phyloP scores from a whole-genome alignment of 2,888 invertebrate genomes.

The Notodonta dromedarius region DNA sequence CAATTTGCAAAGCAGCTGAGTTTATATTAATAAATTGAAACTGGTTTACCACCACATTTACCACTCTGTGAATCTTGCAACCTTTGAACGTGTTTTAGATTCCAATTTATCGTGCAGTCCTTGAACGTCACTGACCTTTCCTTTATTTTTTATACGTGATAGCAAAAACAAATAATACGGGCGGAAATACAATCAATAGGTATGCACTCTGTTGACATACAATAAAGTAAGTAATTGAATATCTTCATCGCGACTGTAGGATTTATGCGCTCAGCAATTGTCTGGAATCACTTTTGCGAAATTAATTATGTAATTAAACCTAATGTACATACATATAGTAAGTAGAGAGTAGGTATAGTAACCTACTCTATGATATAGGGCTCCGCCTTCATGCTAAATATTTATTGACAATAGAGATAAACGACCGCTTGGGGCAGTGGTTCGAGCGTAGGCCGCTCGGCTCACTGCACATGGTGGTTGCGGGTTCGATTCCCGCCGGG shows the following conservation, averaged over 20 bases:
- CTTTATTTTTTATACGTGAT: constrained; percentile 30
- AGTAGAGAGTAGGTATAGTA: too few species aligned
- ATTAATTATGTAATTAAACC: too few species aligned
- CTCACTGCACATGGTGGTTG: too few species aligned
- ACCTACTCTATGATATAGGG: too few species aligned
- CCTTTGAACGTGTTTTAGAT: constrained; percentile 23
- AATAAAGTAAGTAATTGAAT: constrained; percentile 7
- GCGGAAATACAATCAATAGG: constrained; percentile 42
- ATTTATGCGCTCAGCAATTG: neutral
- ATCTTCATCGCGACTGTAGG: neutral
- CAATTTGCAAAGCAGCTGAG: neutral
- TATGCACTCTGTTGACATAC: constrained; percentile 21
- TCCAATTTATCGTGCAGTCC: constrained; percentile 29
- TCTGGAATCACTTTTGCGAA: too few species aligned
- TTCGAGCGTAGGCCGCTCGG: too few species aligned
- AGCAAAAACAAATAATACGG: constrained; percentile 31
- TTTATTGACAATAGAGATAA: too few species aligned
- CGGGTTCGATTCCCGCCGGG: too few species aligned
- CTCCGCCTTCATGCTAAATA: too few species aligned
- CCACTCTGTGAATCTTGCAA: constrained; percentile 25
- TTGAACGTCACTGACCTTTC: constrained; percentile 50
- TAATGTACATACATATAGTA: too few species aligned
- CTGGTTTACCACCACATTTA: constrained; percentile 26
- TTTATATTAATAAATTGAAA: constrained; percentile 14
- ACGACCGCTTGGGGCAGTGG: too few species aligned